Evolutionary conservation across 2,888 invertebrate species (phyloP), one percentile per base, ranked within the genome.

Genomic region (Volucella zonaria): DNA sequence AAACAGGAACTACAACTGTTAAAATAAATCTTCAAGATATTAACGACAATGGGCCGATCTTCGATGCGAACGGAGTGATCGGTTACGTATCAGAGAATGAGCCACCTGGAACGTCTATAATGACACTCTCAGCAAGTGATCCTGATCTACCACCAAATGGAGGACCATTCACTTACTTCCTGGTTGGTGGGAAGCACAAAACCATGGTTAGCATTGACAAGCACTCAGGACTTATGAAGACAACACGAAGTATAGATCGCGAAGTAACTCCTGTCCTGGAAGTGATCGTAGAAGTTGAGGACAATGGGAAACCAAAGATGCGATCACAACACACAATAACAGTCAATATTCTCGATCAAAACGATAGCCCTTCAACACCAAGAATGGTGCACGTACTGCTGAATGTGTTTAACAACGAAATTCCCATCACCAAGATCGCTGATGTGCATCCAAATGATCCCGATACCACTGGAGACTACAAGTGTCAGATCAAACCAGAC

Each of bases 1-100:
- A 97, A 92, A 98, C 97, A 58, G 98, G 97, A n/a, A 97, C 96
- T 0, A 94, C 97, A 0, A 94, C 95, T 0, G 96, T 98, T 0
- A 95, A 95, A 90, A 95, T 98, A 68, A 94, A 95, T 31, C 90
- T 98, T 1, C 93, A 94, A 9, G 98, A 98, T 90, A 94, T 97
- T n/a, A 98, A 98, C 90, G 98, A 98, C 89, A 98, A 98, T 90
- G 97, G 97, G 0, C 98, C 98, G 0, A 92, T 95, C 45, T 97
- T 98, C 89, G 95, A 96, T 87, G 93, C 95, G 0, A 92, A 93
- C 1, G 94, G 94, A 87, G 94, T 96, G 18, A 92, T 95, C 52
- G 98, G 97, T 0, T 95, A 95, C 86, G 95, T 98, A 0, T 94
- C 94, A 75, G 98, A 98, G 92, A 97, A 98, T 89, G 96, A 97